A percentile compares a stretch with the other conserved stretches of the same genome.
Conservation (phyloP, 2,888 invertebrate genomes). For the Galeruca laticollis region DNA sequence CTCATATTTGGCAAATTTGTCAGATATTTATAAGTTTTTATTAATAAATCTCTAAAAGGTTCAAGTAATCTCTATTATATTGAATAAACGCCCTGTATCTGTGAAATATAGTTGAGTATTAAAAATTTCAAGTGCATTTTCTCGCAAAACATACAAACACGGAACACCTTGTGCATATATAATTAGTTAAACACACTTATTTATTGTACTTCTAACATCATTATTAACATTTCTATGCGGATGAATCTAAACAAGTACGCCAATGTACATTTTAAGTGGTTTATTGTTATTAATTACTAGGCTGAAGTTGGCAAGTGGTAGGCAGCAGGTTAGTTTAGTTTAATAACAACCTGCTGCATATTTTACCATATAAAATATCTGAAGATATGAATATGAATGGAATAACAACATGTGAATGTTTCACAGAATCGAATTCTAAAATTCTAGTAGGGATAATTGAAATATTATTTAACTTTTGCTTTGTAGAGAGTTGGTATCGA, state of each 20-base stretch:
- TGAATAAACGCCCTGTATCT: neutral
- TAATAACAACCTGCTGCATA: conserved; percentile 52
- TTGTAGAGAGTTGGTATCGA: conserved; percentile 17
- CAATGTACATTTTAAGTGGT: conserved; percentile 30
- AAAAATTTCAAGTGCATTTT: neutral
- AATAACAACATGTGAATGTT: conserved; percentile 31
- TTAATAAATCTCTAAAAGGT: too few species aligned
- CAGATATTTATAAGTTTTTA: too few species aligned
- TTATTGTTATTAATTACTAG: conserved; percentile 42
- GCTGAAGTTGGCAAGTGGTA: conserved; percentile 32
- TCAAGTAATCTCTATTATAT: too few species aligned
- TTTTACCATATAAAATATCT: conserved; percentile 51
- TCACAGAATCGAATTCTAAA: conserved; percentile 23
- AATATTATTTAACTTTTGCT: conserved; percentile 34
- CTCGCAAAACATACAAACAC: neutral
- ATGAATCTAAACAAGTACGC: neutral
- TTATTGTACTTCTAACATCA: neutral
- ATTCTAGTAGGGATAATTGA: conserved; percentile 31
- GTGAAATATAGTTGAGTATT: too few species aligned
- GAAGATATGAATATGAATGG: conserved; percentile 45
- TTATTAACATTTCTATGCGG: neutral
- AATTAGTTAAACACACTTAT: neutral
- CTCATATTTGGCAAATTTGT: too few species aligned
- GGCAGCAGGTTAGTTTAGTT: conserved; percentile 42
- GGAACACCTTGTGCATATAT: too few species aligned